These are phyloP conservation scores for Xiphydria camelus DNA, from an alignment of 2,888 invertebrate genomes.

Conservation along the genomic window DNA sequence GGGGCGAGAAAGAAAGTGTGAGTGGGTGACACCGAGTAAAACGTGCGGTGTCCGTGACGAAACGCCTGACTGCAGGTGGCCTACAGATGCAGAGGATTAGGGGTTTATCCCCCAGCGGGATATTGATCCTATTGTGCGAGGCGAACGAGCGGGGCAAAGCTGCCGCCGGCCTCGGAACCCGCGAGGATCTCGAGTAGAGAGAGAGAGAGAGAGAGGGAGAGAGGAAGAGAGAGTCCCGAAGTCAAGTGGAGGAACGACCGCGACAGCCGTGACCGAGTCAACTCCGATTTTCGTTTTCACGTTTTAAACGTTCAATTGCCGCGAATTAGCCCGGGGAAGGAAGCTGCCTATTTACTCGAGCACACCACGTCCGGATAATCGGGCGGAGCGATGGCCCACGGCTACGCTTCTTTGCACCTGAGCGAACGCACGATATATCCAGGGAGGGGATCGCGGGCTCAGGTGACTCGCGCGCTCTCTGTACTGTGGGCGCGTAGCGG, in stretches of 20 bases:
- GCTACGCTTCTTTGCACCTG: constrained; percentile 31
- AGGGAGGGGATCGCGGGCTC: no score
- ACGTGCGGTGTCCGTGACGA: constrained; percentile 50
- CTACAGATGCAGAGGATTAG: constrained; percentile 56
- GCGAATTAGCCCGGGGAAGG: constrained; percentile 29
- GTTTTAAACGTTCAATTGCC: constrained; percentile 28
- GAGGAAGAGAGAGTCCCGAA: constrained; percentile 4
- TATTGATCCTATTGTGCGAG: constrained; percentile 56
- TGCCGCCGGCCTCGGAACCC: constrained; percentile 16
- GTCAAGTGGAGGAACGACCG: constrained; percentile 13
- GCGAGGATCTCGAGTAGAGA: constrained; percentile 12
- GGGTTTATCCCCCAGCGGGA: constrained; percentile 57
- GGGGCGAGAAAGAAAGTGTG: constrained; percentile 21
- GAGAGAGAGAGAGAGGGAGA: constrained; percentile 3
- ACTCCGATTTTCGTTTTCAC: constrained; percentile 30
- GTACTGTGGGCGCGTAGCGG: no score
- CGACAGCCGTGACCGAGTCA: constrained; percentile 24
- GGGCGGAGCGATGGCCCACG: not conserved
- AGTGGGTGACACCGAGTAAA: constrained; percentile 17
- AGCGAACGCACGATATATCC: not conserved
- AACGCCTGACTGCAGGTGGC: constrained; percentile 57
- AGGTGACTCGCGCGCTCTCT: no score
- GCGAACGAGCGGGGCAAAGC: constrained; percentile 32
- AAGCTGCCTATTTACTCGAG: constrained; percentile 37
- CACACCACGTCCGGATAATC: constrained; percentile 10